These are phyloP conservation scores for Merluccius polli DNA, from an alignment of 2,797 vertebrate genomes.

Conservation along the genomic window DNA sequence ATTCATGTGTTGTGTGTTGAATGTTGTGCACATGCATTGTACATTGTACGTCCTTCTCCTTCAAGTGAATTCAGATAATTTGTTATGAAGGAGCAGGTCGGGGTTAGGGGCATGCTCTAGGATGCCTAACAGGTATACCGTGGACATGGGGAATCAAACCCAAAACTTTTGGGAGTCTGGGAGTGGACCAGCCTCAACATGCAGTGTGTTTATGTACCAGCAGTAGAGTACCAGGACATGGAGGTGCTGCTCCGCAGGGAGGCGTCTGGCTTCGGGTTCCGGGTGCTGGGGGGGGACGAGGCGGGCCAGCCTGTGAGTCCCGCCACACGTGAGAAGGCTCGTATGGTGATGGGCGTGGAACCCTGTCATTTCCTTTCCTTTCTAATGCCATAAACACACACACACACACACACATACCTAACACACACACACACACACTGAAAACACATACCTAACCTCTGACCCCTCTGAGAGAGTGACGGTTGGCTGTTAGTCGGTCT, in stretches of 20 bases:
- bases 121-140: no score
- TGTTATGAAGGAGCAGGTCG: no score
- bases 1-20: no score
- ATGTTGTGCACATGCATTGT: no score
- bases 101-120: no score
- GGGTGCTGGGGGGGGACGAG: conserved; percentile 97
- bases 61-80: no score
- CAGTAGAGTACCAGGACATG: conserved; percentile 89
- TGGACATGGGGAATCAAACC: no score
- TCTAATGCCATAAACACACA: conserved; percentile 44
- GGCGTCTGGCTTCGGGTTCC: conserved; percentile 97
- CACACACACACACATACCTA: conserved; percentile 15
- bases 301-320: conserved; percentile 96
- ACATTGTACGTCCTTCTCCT: no score
- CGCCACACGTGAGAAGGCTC: conserved; percentile 78
- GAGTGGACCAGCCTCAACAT: not conserved
- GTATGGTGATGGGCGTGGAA: conserved; percentile 71
- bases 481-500: conserved; percentile 35
- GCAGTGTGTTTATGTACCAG: conserved; percentile 50
- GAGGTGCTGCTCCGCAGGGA: conserved; percentile 94
- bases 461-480: conserved; percentile 60
- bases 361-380: conserved; percentile 45
- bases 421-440: not conserved
- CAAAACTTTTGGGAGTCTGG: no score
- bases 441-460: conserved; percentile 38